phyloP scores from a whole-genome alignment of 1,140 invertebrate genomes.

The Gerris buenoi region DNA sequence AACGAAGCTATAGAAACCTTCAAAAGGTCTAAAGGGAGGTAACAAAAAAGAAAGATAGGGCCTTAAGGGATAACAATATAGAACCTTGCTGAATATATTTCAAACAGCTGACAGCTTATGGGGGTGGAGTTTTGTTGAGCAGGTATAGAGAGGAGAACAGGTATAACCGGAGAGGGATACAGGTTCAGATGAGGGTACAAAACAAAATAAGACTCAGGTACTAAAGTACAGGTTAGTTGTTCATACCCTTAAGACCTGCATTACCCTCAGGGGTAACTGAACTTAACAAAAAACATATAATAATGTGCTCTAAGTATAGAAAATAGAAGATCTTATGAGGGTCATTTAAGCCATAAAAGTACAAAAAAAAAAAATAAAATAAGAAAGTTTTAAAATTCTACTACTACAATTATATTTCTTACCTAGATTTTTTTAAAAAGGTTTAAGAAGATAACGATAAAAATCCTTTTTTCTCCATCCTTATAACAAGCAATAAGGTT shows the following conservation, averaged over 20 bases:
- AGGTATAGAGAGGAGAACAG: not conserved
- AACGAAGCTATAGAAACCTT: not conserved
- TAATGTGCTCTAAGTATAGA: too few relatives aligned
- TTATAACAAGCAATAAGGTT: too few relatives aligned
- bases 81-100: not conserved
- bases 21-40: not conserved
- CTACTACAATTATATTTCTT: too few relatives aligned
- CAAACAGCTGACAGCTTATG: not conserved
- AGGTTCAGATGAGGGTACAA: not conserved
- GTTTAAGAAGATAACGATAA: too few relatives aligned
- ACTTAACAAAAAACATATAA: not conserved
- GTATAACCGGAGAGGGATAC: not conserved
- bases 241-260: not conserved
- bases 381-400: too few relatives aligned
- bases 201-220: too few relatives aligned
- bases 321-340: too few relatives aligned
- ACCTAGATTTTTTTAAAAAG: too few relatives aligned
- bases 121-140: not conserved
- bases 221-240: not conserved
- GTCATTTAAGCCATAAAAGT: too few relatives aligned
- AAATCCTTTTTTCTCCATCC: too few relatives aligned
- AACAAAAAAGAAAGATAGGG: not conserved
- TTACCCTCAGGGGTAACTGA: not conserved
- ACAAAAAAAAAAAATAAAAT: too few relatives aligned
- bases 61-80: not conserved